These are phyloP conservation scores for Epizoanthus rinbou DNA, from an alignment of 92 coral and sea anemone species.

Conservation along the genomic window DNA sequence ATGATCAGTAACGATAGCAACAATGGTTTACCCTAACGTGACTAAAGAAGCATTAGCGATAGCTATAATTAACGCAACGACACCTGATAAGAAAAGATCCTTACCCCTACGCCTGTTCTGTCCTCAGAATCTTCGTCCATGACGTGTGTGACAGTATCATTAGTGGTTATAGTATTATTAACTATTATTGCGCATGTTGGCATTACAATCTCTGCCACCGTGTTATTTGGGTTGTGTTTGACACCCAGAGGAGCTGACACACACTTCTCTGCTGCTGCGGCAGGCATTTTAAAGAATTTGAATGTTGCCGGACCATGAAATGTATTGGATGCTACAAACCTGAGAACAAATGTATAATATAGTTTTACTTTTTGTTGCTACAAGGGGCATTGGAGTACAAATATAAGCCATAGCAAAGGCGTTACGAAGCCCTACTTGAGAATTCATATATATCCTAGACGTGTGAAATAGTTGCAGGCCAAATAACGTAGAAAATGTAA, in stretches of 20 bases:
- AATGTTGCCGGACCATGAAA: constrained; percentile 34
- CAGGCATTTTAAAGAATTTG: not conserved
- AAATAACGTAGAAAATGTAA: too few relatives aligned
- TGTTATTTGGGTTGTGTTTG: constrained; percentile 12
- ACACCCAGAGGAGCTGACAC: constrained; percentile 4
- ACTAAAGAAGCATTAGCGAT: not conserved
- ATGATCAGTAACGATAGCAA: not conserved
- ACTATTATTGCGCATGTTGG: constrained; percentile 19
- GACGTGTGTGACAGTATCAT: constrained; percentile 2
- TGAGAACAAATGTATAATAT: not conserved
- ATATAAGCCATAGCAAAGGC: not conserved
- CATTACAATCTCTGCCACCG: constrained; percentile 25
- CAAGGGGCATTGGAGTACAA: too few relatives aligned
- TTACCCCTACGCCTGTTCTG: constrained; percentile 3
- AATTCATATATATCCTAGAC: too few relatives aligned
- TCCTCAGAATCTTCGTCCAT: constrained; percentile 10
- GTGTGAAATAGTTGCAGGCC: too few relatives aligned
- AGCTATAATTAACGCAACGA: not conserved
- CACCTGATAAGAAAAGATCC: not conserved
- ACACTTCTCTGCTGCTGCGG: constrained; percentile 5
- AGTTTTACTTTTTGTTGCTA: not conserved
- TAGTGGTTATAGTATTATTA: not conserved
- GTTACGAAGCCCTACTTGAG: too few relatives aligned
- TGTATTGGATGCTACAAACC: not conserved
- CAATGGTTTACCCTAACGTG: not conserved